phyloP scores from a whole-genome alignment of 2,888 invertebrate genomes.

The Ceramica pisi region DNA sequence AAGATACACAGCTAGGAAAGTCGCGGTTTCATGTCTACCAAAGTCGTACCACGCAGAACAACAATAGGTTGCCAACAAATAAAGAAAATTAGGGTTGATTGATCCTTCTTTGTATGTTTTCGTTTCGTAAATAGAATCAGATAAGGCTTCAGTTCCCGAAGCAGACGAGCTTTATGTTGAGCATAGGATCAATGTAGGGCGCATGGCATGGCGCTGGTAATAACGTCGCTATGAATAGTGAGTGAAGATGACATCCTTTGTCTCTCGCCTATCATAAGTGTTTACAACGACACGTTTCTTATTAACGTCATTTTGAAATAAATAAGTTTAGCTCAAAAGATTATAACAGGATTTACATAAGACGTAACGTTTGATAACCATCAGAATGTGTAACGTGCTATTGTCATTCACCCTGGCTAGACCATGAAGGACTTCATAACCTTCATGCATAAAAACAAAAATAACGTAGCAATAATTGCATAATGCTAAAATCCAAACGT shows the following conservation, averaged over 20 bases:
- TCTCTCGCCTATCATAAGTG: conserved; percentile 26
- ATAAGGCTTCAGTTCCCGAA: conserved; percentile 64
- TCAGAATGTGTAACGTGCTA: conserved; percentile 13
- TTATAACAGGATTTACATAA: conserved; percentile 6
- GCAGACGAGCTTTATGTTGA: conserved; percentile 71
- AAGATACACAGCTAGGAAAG: conserved; percentile 12
- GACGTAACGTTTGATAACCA: conserved; percentile 22
- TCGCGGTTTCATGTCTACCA: conserved; percentile 25
- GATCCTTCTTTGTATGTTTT: conserved; percentile 48
- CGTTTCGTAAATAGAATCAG: conserved; percentile 70
- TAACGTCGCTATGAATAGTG: conserved; percentile 73
- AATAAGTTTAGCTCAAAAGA: background rate
- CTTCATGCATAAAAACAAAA: conserved; percentile 74
- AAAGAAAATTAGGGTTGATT: conserved; percentile 25
- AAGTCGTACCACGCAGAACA: conserved; percentile 17
- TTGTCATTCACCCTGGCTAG: conserved; percentile 74
- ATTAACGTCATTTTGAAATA: conserved; percentile 40
- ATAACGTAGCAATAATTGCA: conserved; percentile 77
- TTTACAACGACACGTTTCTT: conserved; percentile 32
- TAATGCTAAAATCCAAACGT: conserved; percentile 80
- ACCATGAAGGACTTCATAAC: conserved; percentile 72
- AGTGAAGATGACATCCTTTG: conserved; percentile 64
- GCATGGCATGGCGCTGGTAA: conserved; percentile 66
- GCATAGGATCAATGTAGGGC: conserved; percentile 70
- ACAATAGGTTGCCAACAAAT: conserved; percentile 7